These are phyloP conservation scores for Chunga burmeisteri DNA, from an alignment of 2,113 vertebrate species.

Conservation along the genomic window DNA sequence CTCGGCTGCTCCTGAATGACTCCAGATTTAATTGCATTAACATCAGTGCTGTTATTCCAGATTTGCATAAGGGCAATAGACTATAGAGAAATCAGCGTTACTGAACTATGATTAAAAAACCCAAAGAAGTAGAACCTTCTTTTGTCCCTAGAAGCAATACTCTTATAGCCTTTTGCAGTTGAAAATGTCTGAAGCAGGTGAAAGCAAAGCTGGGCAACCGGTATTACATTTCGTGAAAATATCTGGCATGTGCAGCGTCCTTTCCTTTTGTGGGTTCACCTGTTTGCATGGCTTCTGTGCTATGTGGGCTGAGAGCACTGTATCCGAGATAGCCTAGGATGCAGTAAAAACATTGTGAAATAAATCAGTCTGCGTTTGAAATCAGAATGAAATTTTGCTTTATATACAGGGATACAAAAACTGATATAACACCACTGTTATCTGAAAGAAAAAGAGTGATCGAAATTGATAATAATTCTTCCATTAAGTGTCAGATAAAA, in stretches of 20 bases:
- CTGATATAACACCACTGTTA: background rate
- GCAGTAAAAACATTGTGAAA: background rate
- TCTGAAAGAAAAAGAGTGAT: slow-evolving; percentile 8
- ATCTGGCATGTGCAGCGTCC: background rate
- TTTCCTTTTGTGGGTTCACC: slow-evolving; percentile 30
- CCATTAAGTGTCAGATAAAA: slow-evolving; percentile 56
- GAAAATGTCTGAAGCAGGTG: background rate
- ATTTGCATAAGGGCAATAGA: background rate
- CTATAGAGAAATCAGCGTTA: background rate
- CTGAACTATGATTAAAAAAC: slow-evolving; percentile 6
- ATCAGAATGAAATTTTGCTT: slow-evolving; percentile 18
- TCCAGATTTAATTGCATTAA: slow-evolving; percentile 48
- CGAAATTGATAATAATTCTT: slow-evolving; percentile 51
- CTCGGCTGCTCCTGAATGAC: slow-evolving; percentile 41
- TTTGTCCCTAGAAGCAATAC: background rate
- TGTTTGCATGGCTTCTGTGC: slow-evolving; percentile 18
- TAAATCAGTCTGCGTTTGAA: slow-evolving; percentile 3
- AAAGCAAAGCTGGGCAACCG: slow-evolving; percentile 14
- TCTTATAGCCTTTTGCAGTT: background rate
- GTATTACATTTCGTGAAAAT: background rate
- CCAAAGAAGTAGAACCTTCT: background rate
- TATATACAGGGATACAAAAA: background rate
- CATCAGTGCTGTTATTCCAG: background rate
- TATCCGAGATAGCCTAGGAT: background rate
- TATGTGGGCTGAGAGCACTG: background rate